These are phyloP conservation scores for Pipistrellus pipistrellus DNA, from an alignment of 2,797 vertebrate species.

Conservation along the genomic window DNA sequence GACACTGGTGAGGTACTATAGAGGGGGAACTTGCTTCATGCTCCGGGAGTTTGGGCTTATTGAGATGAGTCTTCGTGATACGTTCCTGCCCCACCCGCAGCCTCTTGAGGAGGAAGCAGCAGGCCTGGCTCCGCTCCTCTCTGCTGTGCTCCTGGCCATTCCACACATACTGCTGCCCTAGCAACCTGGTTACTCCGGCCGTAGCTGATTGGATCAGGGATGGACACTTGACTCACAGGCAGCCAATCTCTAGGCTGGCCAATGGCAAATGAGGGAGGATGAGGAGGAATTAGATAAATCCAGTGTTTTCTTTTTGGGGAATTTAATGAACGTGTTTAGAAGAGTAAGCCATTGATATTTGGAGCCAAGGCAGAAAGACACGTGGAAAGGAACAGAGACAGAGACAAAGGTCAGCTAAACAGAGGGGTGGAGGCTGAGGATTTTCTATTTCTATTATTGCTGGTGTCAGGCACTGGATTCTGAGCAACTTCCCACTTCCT, in stretches of 20 bases:
- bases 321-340: not conserved
- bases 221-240: not conserved
- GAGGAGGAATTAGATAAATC: not conserved
- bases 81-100: not conserved
- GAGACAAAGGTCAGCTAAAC: not conserved
- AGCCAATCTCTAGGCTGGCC: not conserved
- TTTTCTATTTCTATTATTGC: not conserved
- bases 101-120: not conserved
- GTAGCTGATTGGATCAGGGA: not conserved
- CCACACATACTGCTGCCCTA: not conserved
- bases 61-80: not conserved
- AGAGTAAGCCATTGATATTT: not conserved
- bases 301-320: not conserved
- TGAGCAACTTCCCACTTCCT: not conserved
- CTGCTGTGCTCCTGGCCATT: not conserved
- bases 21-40: not conserved
- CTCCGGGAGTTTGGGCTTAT: not conserved
- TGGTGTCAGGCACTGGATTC: not conserved
- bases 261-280: not conserved
- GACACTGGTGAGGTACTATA: not conserved
- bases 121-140: not conserved
- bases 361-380: conserved; percentile 5
- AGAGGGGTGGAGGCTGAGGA: not conserved
- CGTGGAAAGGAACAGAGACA: not conserved
- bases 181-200: not conserved